These are phyloP conservation scores for Macquaria australasica DNA, from an alignment of 2,113 vertebrate species.

Conservation along the genomic window DNA sequence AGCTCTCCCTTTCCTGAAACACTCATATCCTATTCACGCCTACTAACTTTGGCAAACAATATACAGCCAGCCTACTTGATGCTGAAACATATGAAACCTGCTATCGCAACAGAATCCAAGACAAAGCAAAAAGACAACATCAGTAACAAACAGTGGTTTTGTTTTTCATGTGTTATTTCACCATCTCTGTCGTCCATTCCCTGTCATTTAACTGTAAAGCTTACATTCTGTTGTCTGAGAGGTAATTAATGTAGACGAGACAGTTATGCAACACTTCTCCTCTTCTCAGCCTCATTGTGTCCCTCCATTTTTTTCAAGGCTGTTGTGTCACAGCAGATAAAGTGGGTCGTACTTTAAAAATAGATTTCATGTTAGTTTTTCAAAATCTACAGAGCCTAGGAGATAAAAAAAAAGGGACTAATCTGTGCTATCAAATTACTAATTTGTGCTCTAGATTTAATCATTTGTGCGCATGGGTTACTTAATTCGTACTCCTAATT, in stretches of 20 bases:
- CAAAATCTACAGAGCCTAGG: not conserved
- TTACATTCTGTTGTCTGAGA: not conserved
- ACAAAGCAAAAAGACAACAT: not conserved
- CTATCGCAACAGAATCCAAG: not conserved
- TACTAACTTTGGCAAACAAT: too few species aligned
- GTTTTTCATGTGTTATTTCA: not conserved
- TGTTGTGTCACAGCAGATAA: slow-evolving; percentile 35
- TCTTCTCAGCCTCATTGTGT: slow-evolving; percentile 48
- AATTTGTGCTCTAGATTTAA: not conserved
- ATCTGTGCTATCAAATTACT: not conserved
- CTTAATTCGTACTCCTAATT: not conserved
- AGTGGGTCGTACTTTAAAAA: not conserved
- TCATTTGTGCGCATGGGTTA: not conserved
- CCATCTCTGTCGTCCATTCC: not conserved
- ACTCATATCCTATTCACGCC: not conserved
- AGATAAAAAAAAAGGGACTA: not conserved
- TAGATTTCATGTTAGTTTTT: not conserved
- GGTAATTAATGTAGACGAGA: slow-evolving; percentile 45
- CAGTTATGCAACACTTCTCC: slow-evolving; percentile 52
- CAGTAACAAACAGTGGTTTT: not conserved
- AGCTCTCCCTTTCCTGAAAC: not conserved
- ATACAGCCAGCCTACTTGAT: not conserved
- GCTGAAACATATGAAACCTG: not conserved
- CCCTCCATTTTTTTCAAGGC: slow-evolving; percentile 16
- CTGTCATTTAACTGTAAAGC: slow-evolving; percentile 1